Base-by-base conservation (phyloP, 2,888 invertebrate species). In the Apocheima hispidaria region DNA sequence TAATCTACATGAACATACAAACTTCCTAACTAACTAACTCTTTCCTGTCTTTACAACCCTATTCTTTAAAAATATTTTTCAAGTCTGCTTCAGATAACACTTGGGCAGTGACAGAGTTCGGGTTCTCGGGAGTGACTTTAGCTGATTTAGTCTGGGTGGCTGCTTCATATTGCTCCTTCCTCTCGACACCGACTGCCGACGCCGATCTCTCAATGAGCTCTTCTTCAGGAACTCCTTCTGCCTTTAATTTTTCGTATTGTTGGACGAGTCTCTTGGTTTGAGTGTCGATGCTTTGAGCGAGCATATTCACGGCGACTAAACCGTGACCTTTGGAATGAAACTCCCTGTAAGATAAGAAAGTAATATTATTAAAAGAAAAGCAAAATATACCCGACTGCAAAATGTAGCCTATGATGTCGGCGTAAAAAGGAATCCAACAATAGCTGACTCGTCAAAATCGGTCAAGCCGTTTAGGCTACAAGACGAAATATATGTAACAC, bases 301-400 rank as follows among this genome's bases (percentile, higher is more conserved):
- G 79, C 74, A 96, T 84, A 72, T 94, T 95, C 1, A 94, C 81
- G 2, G 92, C 85, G 38, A 94, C 94, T 48, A 93, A 78, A 23
- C 94, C 93, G 66, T 92, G 94, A 18, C 94, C 90, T 46, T 93
- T 87, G 60, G 94, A 93, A 66, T 96, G 96, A 72, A 95, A 95
- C 84, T 95, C 94, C 16, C 96, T 96, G 84, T 33, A 93, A 82
- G 54, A 41, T 1, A 23, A 21, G 6, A 23, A 40, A 36, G 3
- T 30, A 10, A 30, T 30, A 10, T 30, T 30, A n/a, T n/a, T n/a
- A n/a, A n/a, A n/a, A n/a, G n/a, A n/a, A n/a, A n/a, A n/a, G n/a
- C n/a, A n/a, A n/a, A n/a, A n/a, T n/a, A n/a, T n/a, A n/a, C n/a
- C n/a, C n/a, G n/a, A n/a, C n/a, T n/a, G n/a, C n/a, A n/a, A n/a